These are phyloP conservation scores for Lanistes nyassanus DNA, from an alignment of 1,140 invertebrate species.

Conservation along the genomic window DNA sequence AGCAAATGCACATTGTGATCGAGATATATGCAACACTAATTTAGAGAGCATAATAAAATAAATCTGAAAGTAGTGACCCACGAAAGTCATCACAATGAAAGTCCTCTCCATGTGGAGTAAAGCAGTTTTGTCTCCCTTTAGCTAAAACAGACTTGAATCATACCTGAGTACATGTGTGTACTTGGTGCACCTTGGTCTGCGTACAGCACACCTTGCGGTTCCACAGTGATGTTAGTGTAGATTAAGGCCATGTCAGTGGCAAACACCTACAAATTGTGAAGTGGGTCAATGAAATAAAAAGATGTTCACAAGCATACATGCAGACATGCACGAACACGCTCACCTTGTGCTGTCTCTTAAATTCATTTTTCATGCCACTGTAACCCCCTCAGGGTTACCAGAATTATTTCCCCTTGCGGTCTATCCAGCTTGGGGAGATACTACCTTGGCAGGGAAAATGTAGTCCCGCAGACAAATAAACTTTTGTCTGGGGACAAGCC, in stretches of 20 bases:
- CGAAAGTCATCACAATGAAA: too few relatives aligned
- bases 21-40: neutral
- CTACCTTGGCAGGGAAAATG: too few relatives aligned
- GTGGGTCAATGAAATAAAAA: too few relatives aligned
- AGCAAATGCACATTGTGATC: too few relatives aligned
- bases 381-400: too few relatives aligned
- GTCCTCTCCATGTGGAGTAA: too few relatives aligned
- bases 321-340: neutral
- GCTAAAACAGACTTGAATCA: neutral
- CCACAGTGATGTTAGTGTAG: slow-evolving; percentile 53
- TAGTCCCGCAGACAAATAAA: too few relatives aligned
- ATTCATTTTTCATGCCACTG: neutral
- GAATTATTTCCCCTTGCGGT: too few relatives aligned
- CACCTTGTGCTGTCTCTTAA: too few relatives aligned
- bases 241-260: slow-evolving; percentile 51
- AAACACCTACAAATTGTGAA: slow-evolving; percentile 37
- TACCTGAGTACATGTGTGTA: slow-evolving; percentile 32
- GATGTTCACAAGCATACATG: neutral
- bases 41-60: neutral
- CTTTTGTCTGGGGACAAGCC: too few relatives aligned
- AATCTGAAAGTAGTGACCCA: neutral
- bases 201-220: slow-evolving; percentile 46
- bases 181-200: slow-evolving; percentile 45
- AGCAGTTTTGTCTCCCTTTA: too few relatives aligned
- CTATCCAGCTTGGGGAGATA: too few relatives aligned